These are phyloP conservation scores for Rhopalosiphum padi DNA, from an alignment of 1,140 invertebrate species.

Conservation along the genomic window DNA sequence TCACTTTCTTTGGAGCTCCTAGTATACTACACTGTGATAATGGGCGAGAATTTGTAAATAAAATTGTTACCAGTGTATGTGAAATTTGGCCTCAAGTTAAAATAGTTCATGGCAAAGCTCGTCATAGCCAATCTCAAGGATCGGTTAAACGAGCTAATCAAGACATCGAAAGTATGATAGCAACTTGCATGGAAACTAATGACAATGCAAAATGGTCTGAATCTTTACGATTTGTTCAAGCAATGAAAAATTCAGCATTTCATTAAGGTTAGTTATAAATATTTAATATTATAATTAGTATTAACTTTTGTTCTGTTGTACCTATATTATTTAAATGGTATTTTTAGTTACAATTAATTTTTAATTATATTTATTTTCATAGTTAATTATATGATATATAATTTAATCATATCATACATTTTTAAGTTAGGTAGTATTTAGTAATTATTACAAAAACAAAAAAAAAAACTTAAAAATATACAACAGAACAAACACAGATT, in stretches of 20 bases:
- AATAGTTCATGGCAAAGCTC: slow-evolving; percentile 60
- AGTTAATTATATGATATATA: too few relatives aligned
- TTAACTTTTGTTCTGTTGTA: background rate
- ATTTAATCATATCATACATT: too few relatives aligned
- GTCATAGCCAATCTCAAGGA: slow-evolving; percentile 62
- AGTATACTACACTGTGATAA: slow-evolving; percentile 64
- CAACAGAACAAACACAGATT: too few relatives aligned
- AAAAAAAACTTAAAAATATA: too few relatives aligned
- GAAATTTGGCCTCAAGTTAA: slow-evolving; percentile 63
- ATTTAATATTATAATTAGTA: background rate
- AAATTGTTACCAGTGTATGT: slow-evolving; percentile 60
- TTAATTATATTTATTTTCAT: too few relatives aligned
- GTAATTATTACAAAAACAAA: too few relatives aligned
- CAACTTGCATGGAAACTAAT: slow-evolving; percentile 60
- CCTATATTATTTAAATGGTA: too few relatives aligned
- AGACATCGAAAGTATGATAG: slow-evolving; percentile 64
- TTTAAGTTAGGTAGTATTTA: too few relatives aligned
- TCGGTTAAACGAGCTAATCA: slow-evolving; percentile 63
- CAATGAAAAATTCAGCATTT: background rate
- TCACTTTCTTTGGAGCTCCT: slow-evolving; percentile 64
- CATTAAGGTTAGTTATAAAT: too few relatives aligned
- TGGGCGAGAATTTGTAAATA: slow-evolving; percentile 64
- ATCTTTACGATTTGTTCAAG: background rate
- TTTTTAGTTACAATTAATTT: too few relatives aligned
- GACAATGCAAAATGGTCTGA: background rate